Evolutionary conservation across 2,113 vertebrate species (phyloP), one percentile per base, ranked within the genome.

Genomic region (Clarias macrocephalus): DNA sequence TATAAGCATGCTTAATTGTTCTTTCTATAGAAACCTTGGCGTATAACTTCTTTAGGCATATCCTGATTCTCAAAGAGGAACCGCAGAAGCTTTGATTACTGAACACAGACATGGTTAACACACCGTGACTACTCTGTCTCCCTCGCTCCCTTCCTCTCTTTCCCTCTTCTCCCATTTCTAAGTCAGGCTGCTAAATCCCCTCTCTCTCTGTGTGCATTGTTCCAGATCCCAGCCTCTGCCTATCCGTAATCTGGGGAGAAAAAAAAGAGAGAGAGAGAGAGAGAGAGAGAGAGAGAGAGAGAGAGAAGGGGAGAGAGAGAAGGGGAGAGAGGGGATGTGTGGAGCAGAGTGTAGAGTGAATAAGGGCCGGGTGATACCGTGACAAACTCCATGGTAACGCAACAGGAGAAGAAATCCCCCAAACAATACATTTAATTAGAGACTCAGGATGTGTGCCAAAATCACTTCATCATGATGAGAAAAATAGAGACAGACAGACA

Each of bases 371-470:
- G 88, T 90, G 91, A 92, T 73, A 93, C 89, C 89, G 2, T 79
- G 87, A 89, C 89, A 90, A 80, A 30, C 28, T 88, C 73, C n/a
- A 80, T 86, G 89, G 86, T 30, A 89, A 90, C 89, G 87, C 87
- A 85, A 88, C 86, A 80, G 37, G 19, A 88, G 87, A 88, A 82
- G 82, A 88, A 89, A 93, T 91, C 87, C 89, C 73, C 87, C 89
- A 91, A 88, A 94, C 91, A 94, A 94, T 91, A 89, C 92, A 92
- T 92, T 92, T 88, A 92, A 93, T 93, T 92, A 93, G 73, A 91
- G 72, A 42, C 89, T 84, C 87, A 89, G 90, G 70, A 68, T 88
- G 87, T 84, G 86, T 52, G 87, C 76, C 33, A 77, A 77, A 72
- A 70, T 88, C 79, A 66, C 84, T 66, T 79, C 68, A 86, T 82